Conservation (phyloP, 2,888 invertebrate genomes). For the Harpalus rubripes region DNA sequence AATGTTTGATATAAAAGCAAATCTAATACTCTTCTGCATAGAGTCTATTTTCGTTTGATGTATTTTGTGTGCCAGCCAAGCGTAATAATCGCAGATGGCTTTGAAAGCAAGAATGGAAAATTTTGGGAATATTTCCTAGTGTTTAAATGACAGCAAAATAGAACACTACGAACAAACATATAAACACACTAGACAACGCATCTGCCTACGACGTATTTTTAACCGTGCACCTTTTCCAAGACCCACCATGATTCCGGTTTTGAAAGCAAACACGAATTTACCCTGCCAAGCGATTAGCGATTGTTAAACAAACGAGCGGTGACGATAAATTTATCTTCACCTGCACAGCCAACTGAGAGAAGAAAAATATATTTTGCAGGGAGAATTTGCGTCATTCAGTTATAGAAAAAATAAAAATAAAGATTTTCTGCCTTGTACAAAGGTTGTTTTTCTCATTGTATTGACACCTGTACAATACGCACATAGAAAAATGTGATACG, state of each 20-base stretch:
- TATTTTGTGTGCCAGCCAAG: slow-evolving; percentile 19
- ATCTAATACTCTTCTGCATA: neutral
- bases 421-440: neutral
- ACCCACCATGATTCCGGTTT: slow-evolving; percentile 14
- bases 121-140: slow-evolving; percentile 26
- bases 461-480: too few relatives aligned
- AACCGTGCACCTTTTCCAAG: slow-evolving; percentile 13
- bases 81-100: slow-evolving; percentile 15
- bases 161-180: slow-evolving; percentile 17
- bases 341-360: neutral
- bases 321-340: slow-evolving; percentile 1
- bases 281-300: slow-evolving; percentile 28
- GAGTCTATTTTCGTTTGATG: slow-evolving; percentile 13
- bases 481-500: too few relatives aligned
- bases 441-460: neutral
- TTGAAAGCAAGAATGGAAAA: slow-evolving; percentile 36
- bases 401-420: neutral
- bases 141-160: slow-evolving; percentile 1
- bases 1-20: neutral
- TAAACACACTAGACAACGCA: neutral
- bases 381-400: neutral
- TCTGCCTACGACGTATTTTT: neutral
- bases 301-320: slow-evolving; percentile 27
- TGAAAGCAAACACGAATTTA: neutral
- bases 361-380: neutral